Base-by-base conservation (phyloP, 2,888 invertebrate genomes). In the Epinotia ramella region DNA sequence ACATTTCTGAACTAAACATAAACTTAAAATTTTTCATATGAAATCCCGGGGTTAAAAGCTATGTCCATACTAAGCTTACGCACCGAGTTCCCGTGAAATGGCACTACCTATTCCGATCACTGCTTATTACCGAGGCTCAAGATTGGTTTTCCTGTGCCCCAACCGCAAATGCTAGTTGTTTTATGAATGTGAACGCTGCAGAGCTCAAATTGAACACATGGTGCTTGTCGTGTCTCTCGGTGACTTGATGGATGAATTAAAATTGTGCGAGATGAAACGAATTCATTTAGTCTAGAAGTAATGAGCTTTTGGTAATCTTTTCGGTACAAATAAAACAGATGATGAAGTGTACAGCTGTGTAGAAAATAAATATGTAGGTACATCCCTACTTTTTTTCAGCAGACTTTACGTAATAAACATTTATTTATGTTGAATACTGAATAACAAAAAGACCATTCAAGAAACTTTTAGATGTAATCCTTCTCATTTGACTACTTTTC, bases 151-250 rank as follows among this genome's bases (percentile, higher is more conserved):
- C 70, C 78, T 66, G 60, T 24, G 68, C 57, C 78, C 53, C 70
- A 46, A 33, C 16, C 16, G 73, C 60, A 78, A 74, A 70, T 71
- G 53, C 16, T 20, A 9, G 60, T 57, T 70, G 70, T 72, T 59
- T 67, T 72, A 57, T 60, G 78, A 78, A 76, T 68, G 74, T 78
- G 82, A 83, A 79, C 80, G 80, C 79, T 82, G 83, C 82, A 78
- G 80, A 84, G 83, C 84, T 85, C 81, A 87, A 87, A 88, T 88
- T 87, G 84, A 87, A 88, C 88, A 87, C 83, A 87, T 87, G 87
- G 84, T 84, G 84, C 82, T 81, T 80, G 84, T 81, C 83, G 73
- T 75, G 75, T 78, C 80, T 78, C 81, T 80, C 77, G 77, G 80
- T 81, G 82, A 81, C 82, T 82, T 85, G 84, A 84, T 84, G 81